Percentiles rank a stretch among this genome's conserved stretches.
phyloP scores from a whole-genome alignment of 2,113 vertebrate genomes.

The Nicator chloris region DNA sequence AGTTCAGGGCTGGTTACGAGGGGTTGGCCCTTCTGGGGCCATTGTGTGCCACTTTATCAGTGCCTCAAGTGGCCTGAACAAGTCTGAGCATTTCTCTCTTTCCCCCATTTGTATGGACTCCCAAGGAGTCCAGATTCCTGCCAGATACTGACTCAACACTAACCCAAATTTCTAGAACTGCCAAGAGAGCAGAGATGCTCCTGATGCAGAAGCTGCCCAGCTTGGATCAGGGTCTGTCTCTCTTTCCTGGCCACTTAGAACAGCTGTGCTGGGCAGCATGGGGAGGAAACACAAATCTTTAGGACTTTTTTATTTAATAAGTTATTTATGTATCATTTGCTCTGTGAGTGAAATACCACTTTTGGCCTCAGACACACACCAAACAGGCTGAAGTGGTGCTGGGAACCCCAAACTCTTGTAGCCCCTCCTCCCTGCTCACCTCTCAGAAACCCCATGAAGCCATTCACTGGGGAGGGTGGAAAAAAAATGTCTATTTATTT shows the following conservation, averaged over 20 bases:
- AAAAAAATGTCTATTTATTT: rapidly evolving
- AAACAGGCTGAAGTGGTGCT: not conserved
- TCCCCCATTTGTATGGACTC: not conserved
- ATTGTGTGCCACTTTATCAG: rapidly evolving
- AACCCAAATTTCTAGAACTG: not conserved
- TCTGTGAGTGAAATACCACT: not conserved
- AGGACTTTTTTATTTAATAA: not conserved
- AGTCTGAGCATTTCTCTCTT: not conserved
- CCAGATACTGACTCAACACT: not conserved
- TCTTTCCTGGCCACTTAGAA: rapidly evolving
- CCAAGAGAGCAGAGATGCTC: not conserved
- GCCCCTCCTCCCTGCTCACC: not conserved
- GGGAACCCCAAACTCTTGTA: not conserved
- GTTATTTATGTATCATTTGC: not conserved
- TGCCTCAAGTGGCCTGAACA: not conserved
- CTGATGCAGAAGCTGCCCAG: not conserved
- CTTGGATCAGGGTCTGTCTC: not conserved
- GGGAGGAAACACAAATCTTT: not conserved
- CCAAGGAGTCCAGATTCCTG: not conserved
- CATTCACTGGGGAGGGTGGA: not conserved
- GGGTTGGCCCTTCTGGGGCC: rapidly evolving
- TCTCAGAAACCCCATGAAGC: not conserved
- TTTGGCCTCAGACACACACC: not conserved
- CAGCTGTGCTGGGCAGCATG: not conserved
- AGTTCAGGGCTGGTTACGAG: rapidly evolving